Conservation (phyloP, 1,140 invertebrate genomes). For the Cydia pomonella region DNA sequence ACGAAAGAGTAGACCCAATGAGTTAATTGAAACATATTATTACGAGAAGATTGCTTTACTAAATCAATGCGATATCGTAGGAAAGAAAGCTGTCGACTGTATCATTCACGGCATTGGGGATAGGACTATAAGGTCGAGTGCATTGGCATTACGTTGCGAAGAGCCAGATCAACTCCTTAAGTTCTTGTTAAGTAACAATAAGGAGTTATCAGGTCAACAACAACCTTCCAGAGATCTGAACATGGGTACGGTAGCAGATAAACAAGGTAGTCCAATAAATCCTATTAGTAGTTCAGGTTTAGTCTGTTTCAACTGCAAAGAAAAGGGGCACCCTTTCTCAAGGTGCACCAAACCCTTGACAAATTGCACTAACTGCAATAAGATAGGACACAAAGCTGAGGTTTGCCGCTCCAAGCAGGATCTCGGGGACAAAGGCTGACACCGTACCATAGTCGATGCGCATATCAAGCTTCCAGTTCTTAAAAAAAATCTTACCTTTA, state of each 20-base stretch:
- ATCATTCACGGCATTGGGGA: constrained; percentile 37
- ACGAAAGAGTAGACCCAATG: constrained; percentile 21
- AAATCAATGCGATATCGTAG: constrained; percentile 36
- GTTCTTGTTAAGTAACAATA: constrained; percentile 35
- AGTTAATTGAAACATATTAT: constrained; percentile 31
- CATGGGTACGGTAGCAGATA: not conserved
- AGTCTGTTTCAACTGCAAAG: constrained; percentile 27
- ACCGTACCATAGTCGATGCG: not conserved
- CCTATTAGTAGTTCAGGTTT: not conserved
- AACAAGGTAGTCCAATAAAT: not conserved
- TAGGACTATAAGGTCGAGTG: constrained; percentile 37
- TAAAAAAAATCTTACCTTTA: too few relatives aligned
- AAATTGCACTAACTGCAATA: constrained; percentile 4
- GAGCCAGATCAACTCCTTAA: constrained; percentile 35
- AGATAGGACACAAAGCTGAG: constrained; percentile 6
- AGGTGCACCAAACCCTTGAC: not conserved
- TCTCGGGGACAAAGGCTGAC: not conserved
- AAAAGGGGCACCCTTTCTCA: constrained; percentile 16
- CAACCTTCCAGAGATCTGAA: not conserved
- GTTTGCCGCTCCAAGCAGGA: not conserved
- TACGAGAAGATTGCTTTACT: constrained; percentile 29
- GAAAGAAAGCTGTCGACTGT: constrained; percentile 37
- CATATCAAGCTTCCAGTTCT: not conserved
- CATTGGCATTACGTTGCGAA: constrained; percentile 30
- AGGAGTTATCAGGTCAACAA: not conserved